phyloP scores from a whole-genome alignment of 2,888 invertebrate genomes.

The Horisme vitalbata region DNA sequence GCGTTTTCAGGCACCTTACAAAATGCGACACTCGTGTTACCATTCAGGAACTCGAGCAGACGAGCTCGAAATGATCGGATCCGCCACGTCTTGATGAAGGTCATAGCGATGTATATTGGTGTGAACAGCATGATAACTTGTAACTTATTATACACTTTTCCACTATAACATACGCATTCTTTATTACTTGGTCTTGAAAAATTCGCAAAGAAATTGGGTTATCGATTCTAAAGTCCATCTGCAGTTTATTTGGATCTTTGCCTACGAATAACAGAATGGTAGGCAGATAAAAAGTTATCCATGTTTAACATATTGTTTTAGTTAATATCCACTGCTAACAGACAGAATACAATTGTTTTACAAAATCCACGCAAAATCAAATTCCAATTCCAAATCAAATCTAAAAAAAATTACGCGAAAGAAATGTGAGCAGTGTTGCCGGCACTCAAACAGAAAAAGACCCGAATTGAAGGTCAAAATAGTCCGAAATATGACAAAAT shows the following conservation, averaged over 20 bases:
- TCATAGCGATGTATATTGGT: conserved; percentile 91
- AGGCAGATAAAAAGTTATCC: too few relatives aligned
- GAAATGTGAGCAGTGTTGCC: too few relatives aligned
- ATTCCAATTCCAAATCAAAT: too few relatives aligned
- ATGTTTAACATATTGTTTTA: too few relatives aligned
- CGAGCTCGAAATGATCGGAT: conserved; percentile 87
- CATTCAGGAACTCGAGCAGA: conserved; percentile 83
- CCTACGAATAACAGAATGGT: not conserved
- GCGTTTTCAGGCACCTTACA: conserved; percentile 83
- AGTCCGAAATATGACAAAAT: too few relatives aligned
- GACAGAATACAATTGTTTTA: too few relatives aligned
- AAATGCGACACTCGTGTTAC: conserved; percentile 84
- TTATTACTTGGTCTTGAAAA: conserved; percentile 2
- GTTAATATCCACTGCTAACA: too few relatives aligned
- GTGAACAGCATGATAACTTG: conserved; percentile 87
- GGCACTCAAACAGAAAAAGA: too few relatives aligned
- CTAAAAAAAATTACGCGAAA: too few relatives aligned
- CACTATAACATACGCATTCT: conserved; percentile 7
- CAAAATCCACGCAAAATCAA: too few relatives aligned
- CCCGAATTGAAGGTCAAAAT: too few relatives aligned
- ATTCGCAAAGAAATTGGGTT: conserved; percentile 51
- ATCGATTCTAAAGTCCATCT: conserved; percentile 74
- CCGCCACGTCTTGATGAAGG: conserved; percentile 91
- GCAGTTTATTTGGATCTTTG: conserved; percentile 21
- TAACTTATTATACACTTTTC: conserved; percentile 12